Base-by-base conservation (phyloP, 2,113 vertebrate genomes). In the Pteruthius melanotis region DNA sequence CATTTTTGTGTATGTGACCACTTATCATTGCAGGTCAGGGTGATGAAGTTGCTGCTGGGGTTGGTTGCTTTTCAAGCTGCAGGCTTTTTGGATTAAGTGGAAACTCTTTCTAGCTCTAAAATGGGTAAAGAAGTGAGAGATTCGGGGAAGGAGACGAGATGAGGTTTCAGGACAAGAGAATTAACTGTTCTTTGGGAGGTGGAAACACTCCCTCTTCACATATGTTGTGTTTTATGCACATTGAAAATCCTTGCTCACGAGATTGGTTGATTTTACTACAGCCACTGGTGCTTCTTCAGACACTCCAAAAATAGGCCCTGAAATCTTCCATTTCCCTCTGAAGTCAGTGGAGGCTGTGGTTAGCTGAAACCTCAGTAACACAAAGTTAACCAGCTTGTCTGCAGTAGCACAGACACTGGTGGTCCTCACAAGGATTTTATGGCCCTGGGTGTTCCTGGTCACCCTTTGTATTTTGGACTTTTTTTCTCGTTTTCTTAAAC, bases 321-420 rank as follows among this genome's bases (percentile, higher is more conserved):
- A 83, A 88, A 59, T 83, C 42, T 74, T 54, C 47, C 21, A 12
- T 74, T 78, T 90, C 39, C n/a, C 6, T 71, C 69, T 79, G 81
- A 72, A 92, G 77, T 37, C 61, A 83, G n/a, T 1, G 1, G 61
- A 87, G 30, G 15, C 24, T 95, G 61, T 71, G 61, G 61, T 94
- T 94, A 91, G 2, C 89, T 76, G 74, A 81, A 56, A 37, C 56
- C 39, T 64, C 59, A 61, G 17, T 11, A 71, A 53, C 35, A 66
- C 39, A 45, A 45, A 75, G 49, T 87, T 91, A 87, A 70, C 23
- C n/a, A 66, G 27, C 40, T 52, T 49, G 59, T 69, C 77, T 90
- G 65, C 87, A 66, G n/a, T 69, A 1, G 0, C 28, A 49, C 44
- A 77, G 57, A 69, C 0, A 0, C 56, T 82, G 5, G 4, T 53